These are phyloP conservation scores for Felis chaus DNA, from an alignment of 2,113 vertebrate species.

Conservation along the genomic window DNA sequence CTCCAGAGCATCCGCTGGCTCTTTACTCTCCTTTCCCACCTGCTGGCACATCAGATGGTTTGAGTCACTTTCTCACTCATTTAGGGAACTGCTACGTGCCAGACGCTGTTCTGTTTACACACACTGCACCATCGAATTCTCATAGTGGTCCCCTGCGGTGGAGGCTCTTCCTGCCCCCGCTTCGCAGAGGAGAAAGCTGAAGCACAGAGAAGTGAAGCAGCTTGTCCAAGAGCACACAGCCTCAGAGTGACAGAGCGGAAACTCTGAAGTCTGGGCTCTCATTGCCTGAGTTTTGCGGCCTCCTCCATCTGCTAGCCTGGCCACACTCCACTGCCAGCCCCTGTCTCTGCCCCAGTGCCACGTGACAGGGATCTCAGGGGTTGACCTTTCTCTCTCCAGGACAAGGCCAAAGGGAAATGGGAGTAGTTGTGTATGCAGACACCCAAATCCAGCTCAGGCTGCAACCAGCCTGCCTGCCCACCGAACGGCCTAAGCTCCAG, in stretches of 20 bases:
- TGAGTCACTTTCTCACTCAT: background rate
- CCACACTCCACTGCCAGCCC: too few species aligned
- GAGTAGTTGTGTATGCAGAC: too few species aligned
- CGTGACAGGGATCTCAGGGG: background rate
- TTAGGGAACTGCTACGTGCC: background rate
- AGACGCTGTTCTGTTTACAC: background rate
- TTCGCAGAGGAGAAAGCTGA: background rate
- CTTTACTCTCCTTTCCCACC: background rate
- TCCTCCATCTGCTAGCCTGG: background rate
- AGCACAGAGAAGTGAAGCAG: background rate
- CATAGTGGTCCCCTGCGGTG: background rate
- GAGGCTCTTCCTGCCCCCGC: background rate
- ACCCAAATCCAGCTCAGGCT: background rate
- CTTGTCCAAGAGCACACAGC: background rate
- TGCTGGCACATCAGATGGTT: background rate
- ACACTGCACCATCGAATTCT: background rate
- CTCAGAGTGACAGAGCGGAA: background rate
- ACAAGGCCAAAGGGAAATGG: background rate
- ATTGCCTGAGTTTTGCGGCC: background rate
- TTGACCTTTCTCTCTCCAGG: background rate
- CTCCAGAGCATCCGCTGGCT: background rate
- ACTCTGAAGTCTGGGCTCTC: background rate
- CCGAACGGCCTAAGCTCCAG: background rate
- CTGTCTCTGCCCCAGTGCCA: background rate
- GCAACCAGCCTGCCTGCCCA: background rate